These are phyloP conservation scores for Spongilla lacustris DNA, from an alignment of 37 sponge, comb jelly and placozoan species.

Conservation along the genomic window DNA sequence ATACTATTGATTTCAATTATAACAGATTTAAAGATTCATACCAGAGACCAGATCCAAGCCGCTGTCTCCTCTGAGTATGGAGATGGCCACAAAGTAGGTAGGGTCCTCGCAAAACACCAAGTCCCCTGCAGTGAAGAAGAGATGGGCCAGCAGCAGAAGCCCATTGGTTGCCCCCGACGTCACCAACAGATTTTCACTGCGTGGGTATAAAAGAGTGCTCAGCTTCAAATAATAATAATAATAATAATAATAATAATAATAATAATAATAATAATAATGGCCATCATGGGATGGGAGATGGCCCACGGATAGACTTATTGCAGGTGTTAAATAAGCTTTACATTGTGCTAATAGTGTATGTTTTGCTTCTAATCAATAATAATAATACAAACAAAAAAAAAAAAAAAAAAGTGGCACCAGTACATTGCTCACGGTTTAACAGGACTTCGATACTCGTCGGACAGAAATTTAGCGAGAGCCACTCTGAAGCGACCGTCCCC, in stretches of 20 bases:
- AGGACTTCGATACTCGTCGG: conserved; percentile 50
- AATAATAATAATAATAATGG: too few species aligned
- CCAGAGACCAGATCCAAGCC: conserved; percentile 34
- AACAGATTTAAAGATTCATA: background rate
- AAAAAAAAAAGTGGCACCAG: background rate
- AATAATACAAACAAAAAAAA: background rate
- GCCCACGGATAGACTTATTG: too few species aligned
- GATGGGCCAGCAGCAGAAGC: conserved; percentile 33
- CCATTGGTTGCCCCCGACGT: conserved; percentile 82
- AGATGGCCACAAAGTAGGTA: conserved; percentile 71
- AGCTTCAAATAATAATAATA: background rate
- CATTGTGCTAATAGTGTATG: too few species aligned
- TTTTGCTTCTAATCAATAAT: too few species aligned
- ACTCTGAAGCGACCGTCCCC: conserved; percentile 43
- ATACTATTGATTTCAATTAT: too few species aligned
- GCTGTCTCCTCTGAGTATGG: conserved; percentile 33
- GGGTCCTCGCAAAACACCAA: conserved; percentile 74
- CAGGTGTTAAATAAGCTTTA: too few species aligned
- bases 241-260: too few species aligned
- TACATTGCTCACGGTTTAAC: conserved; percentile 51
- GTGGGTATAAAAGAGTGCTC: background rate
- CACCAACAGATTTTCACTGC: conserved; percentile 61
- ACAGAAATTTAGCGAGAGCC: conserved; percentile 71
- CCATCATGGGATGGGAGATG: too few species aligned
- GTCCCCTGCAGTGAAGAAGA: conserved; percentile 68